phyloP scores from a whole-genome alignment of 2,888 invertebrate genomes.

The Hemaris fuciformis region DNA sequence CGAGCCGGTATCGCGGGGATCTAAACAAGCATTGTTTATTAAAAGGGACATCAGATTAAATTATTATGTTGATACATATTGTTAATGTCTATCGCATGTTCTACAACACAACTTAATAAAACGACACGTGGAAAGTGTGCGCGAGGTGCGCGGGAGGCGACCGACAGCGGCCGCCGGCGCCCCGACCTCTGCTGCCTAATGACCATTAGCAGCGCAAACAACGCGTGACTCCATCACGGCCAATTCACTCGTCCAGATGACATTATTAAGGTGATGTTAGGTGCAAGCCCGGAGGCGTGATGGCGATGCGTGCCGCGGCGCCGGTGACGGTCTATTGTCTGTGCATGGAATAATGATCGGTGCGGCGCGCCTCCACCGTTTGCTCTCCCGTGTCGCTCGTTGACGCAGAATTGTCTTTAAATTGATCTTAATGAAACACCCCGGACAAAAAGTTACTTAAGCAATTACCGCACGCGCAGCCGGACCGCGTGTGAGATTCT shows the following conservation, averaged over 20 bases:
- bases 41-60: slow-evolving; percentile 13
- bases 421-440: not conserved
- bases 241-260: slow-evolving; percentile 59
- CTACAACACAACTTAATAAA: slow-evolving; percentile 11
- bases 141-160: slow-evolving; percentile 16
- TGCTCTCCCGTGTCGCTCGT: slow-evolving; percentile 20
- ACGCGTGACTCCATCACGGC: slow-evolving; percentile 59
- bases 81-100: slow-evolving; percentile 9
- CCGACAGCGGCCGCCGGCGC: not conserved
- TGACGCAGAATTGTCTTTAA: slow-evolving; percentile 10
- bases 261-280: slow-evolving; percentile 52
- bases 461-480: not conserved
- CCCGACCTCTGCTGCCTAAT: slow-evolving; percentile 14
- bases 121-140: slow-evolving; percentile 16
- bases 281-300: not conserved
- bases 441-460: not conserved
- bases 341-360: not conserved
- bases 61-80: slow-evolving; percentile 15
- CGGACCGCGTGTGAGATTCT: not conserved
- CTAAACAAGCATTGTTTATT: slow-evolving; percentile 13
- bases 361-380: not conserved
- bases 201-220: slow-evolving; percentile 49
- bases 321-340: not conserved
- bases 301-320: too few relatives aligned
- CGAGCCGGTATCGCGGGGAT: slow-evolving; percentile 1